A percentile compares a stretch with the other conserved stretches of the same genome.
Evolutionary conservation across 2,797 vertebrate genomes (phyloP).

Genomic region (Salmo trutta): DNA sequence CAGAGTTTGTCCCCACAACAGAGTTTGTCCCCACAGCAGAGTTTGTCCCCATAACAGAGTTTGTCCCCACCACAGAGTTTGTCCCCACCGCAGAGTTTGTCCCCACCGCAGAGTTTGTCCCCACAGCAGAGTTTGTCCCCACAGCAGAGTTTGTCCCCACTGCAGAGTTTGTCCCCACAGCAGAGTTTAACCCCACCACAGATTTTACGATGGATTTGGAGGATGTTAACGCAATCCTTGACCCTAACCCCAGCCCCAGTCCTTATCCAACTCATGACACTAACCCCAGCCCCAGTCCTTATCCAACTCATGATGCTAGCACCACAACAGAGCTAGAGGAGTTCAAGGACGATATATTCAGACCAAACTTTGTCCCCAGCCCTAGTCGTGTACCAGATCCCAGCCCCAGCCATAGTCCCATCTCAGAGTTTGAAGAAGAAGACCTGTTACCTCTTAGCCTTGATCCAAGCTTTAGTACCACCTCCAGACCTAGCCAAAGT

Average conservation of each 20-base stretch:
- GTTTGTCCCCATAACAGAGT: no score
- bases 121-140: no score
- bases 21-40: no score
- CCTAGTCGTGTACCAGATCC: neutral
- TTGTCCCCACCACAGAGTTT: no score
- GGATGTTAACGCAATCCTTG: no score
- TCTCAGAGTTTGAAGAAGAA: neutral
- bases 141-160: no score
- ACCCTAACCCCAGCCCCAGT: neutral
- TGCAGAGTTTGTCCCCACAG: no score
- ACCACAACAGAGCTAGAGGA: neutral
- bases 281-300: neutral
- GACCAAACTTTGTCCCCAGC: neutral
- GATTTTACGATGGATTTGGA: no score
- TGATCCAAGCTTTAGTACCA: neutral
- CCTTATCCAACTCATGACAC: neutral
- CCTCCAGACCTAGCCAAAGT: neutral
- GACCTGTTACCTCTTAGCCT: neutral
- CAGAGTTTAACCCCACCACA: no score
- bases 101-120: no score
- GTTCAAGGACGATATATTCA: neutral
- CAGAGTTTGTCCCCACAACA: no score
- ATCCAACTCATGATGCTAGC: neutral
- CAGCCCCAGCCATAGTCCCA: neutral
- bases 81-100: no score